phyloP scores from a whole-genome alignment of 2,113 vertebrate species.

The Trachemys scripta region DNA sequence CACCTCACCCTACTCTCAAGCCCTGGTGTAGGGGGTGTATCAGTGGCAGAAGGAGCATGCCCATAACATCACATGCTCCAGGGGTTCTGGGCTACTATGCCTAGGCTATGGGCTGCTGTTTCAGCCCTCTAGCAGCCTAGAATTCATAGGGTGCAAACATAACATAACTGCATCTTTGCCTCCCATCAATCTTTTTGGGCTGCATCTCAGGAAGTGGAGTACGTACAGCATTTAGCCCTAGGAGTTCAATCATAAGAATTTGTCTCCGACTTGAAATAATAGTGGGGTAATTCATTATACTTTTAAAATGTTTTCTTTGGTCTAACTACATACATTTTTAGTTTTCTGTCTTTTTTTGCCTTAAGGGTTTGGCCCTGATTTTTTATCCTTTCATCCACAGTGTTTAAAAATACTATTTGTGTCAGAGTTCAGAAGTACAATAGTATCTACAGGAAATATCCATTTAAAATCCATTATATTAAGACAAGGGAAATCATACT shows the following conservation, averaged over 20 bases:
- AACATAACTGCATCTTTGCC: no score
- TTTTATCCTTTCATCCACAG: background rate
- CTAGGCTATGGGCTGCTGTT: background rate
- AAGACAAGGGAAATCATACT: background rate
- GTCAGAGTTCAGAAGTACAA: background rate
- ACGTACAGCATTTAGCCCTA: background rate
- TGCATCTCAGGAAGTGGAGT: background rate
- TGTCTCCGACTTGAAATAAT: background rate
- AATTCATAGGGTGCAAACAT: no score
- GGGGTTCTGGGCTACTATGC: background rate
- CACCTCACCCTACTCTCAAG: background rate
- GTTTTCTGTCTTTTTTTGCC: background rate
- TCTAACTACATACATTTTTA: background rate
- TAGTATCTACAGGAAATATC: background rate
- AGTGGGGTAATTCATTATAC: background rate
- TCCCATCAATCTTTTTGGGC: background rate
- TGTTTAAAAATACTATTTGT: background rate
- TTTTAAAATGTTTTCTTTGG: background rate
- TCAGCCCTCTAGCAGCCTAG: background rate
- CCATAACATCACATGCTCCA: background rate
- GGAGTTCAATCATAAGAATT: background rate
- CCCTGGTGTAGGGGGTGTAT: background rate
- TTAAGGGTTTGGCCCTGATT: background rate
- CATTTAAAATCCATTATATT: background rate
- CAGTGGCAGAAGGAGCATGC: background rate